phyloP scores from a whole-genome alignment of 2,113 vertebrate species.

The Cynoglossus semilaevis region DNA sequence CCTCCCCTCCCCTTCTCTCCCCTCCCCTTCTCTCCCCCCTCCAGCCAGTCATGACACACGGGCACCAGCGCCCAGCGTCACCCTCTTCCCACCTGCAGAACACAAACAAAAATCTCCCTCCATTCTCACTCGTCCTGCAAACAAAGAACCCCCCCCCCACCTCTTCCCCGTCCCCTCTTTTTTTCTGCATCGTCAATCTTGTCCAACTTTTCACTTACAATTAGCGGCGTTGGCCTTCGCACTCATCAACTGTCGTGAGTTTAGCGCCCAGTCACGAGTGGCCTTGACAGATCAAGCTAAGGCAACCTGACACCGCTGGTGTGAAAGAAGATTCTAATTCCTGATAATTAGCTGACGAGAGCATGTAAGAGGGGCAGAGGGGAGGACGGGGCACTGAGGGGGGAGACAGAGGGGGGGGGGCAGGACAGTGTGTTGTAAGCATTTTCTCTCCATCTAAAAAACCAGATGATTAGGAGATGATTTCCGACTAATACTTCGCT shows the following conservation, averaged over 20 bases:
- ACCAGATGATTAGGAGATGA: too few relatives aligned
- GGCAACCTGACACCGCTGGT: constrained; percentile 78
- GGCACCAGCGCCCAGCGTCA: constrained; percentile 44
- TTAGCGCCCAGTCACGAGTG: constrained; percentile 78
- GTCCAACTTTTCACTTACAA: constrained; percentile 81
- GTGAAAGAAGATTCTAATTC: constrained; percentile 83
- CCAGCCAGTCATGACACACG: constrained; percentile 33
- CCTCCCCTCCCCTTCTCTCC: constrained; percentile 33
- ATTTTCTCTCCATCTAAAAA: constrained; percentile 70
- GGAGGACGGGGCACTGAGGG: not conserved
- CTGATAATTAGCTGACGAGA: constrained; percentile 82
- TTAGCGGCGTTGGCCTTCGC: constrained; percentile 73
- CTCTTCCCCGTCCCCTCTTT: not conserved
- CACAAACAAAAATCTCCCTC: constrained; percentile 54
- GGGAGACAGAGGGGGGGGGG: constrained; percentile 16
- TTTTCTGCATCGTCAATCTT: constrained; percentile 66
- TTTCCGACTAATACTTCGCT: too few relatives aligned
- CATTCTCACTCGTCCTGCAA: constrained; percentile 54
- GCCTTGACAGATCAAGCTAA: constrained; percentile 77
- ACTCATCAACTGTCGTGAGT: constrained; percentile 77
- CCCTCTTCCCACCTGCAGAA: constrained; percentile 57
- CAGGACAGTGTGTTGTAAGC: constrained; percentile 72
- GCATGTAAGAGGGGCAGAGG: constrained; percentile 56
- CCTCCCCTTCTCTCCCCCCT: not conserved
- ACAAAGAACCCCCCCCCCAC: constrained; percentile 36